Percentiles rank a stretch among this genome's conserved stretches.
These are phyloP conservation scores for Pterostichus niger DNA, from an alignment of 2,888 invertebrate species.

Conservation along the genomic window DNA sequence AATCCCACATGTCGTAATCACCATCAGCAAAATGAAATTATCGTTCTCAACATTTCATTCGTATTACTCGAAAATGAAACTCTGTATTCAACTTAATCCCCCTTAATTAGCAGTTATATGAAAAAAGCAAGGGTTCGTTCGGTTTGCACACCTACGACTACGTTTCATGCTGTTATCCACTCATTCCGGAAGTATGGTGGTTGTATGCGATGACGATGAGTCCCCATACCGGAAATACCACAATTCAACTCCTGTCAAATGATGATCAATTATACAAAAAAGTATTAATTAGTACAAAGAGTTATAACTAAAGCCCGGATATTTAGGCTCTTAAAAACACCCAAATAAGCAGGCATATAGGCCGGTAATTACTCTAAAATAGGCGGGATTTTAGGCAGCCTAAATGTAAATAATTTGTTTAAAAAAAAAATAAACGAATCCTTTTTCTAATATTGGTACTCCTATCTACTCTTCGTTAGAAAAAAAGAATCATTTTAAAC, in stretches of 20 bases:
- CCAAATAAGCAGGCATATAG: too few species aligned
- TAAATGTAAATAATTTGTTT: too few species aligned
- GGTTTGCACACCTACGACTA: not conserved
- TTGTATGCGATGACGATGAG: not conserved
- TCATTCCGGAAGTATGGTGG: constrained; percentile 17
- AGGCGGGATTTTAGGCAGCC: too few species aligned
- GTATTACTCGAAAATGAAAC: not conserved
- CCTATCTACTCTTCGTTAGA: too few species aligned
- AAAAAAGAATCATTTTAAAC: too few species aligned
- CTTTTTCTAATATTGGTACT: too few species aligned
- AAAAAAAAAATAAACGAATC: too few species aligned
- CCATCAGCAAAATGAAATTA: not conserved
- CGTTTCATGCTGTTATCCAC: constrained; percentile 16
- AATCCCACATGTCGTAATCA: not conserved
- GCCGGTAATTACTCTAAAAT: too few species aligned
- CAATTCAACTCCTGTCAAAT: constrained; percentile 36
- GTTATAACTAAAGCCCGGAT: too few species aligned
- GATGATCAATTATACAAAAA: not conserved
- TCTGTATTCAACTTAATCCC: constrained; percentile 8
- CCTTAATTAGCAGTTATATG: not conserved
- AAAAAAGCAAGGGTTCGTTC: constrained; percentile 1
- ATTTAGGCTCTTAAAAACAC: too few species aligned
- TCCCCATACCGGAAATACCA: not conserved
- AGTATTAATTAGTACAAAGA: not conserved
- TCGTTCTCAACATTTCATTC: constrained; percentile 7